Percentiles rank a stretch among this genome's conserved stretches.
These are phyloP conservation scores for Vanessa tameamea DNA, from an alignment of 1,140 invertebrate genomes.

Conservation along the genomic window DNA sequence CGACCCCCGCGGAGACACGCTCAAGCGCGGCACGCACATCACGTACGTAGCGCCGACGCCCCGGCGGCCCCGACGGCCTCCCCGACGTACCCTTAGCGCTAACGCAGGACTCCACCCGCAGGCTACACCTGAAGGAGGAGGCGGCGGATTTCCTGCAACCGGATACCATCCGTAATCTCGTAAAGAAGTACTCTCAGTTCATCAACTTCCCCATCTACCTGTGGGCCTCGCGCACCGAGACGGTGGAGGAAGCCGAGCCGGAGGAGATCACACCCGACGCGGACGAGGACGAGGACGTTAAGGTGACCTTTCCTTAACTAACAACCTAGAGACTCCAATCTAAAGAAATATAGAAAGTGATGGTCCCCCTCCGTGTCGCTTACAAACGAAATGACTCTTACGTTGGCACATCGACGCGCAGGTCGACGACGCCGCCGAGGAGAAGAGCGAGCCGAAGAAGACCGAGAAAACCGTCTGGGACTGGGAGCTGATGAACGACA, in stretches of 20 bases:
- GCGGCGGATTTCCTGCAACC: conserved; percentile 97
- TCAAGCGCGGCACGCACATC: conserved; percentile 93
- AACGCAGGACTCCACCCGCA: conserved; percentile 85
- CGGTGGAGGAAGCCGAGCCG: conserved; percentile 90
- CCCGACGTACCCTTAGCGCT: conserved; percentile 79
- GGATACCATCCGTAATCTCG: conserved; percentile 93
- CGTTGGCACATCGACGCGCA: conserved; percentile 76
- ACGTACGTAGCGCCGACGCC: conserved; percentile 71
- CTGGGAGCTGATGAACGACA: conserved; percentile 97
- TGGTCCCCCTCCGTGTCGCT: too few species aligned
- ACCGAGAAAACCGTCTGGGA: conserved; percentile 99
- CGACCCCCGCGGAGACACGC: conserved; percentile 96
- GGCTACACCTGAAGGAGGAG: conserved; percentile 96
- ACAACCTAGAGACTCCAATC: background rate
- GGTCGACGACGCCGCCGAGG: conserved; percentile 84
- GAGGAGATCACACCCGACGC: conserved; percentile 78
- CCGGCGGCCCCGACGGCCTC: conserved; percentile 64
- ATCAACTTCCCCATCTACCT: conserved; percentile 99
- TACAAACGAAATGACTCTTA: too few species aligned
- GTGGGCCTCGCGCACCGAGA: conserved; percentile 96
- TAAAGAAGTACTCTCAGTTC: conserved; percentile 99
- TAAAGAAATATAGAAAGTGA: background rate
- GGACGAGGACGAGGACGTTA: conserved; percentile 82
- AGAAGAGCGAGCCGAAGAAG: conserved; percentile 95
- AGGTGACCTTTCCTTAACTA: conserved; percentile 54